Evolutionary conservation across 1,140 invertebrate genomes (phyloP), one percentile per base, ranked within the genome.

Genomic region (Neodiprion pinetum): DNA sequence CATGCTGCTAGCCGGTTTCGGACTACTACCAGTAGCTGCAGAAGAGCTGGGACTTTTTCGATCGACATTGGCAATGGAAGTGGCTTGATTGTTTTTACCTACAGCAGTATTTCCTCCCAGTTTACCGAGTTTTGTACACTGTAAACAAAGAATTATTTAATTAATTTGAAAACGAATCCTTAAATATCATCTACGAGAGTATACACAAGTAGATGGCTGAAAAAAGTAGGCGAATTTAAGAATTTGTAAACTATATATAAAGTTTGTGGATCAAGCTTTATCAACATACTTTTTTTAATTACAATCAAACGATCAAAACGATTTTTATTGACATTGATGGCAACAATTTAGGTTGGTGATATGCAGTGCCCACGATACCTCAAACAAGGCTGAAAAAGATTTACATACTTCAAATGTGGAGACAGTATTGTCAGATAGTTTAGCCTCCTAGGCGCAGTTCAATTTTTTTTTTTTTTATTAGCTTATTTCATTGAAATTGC

Each of bases 41-140:
- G 86, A 83, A 21, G 84, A 83, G 9, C 91, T 92, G 1, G 91
- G 93, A 83, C 93, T 93, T 83, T 94, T 95, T 49, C 92, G 89
- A 69, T 93, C 91, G 66, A 85, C 71, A 48, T 71, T 84, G 2
- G 77, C 75, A 0, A 81, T 79, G 69, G 61, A 79, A 7, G 80
- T 21, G 67, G 78, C 78, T 79, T 87, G 81, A 82, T 81, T 85
- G 83, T 88, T 80, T 78, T 87, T 85, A 75, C 81, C 79, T 74
- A 88, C 78, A 75, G 83, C 50, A 72, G 81, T 47, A 77, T 84
- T 78, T 77, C 81, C 75, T 80, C 83, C 82, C 87, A 90, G 79
- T 76, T 88, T 87, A 17, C 84, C 85, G 21, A 88, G 80, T 80
- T 91, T 91, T 2, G 84, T 74, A 74, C 83, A 87, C 83, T 91